Evolutionary conservation across 2,113 vertebrate genomes (phyloP).

Genomic region (Sceloporus tristichus): DNA sequence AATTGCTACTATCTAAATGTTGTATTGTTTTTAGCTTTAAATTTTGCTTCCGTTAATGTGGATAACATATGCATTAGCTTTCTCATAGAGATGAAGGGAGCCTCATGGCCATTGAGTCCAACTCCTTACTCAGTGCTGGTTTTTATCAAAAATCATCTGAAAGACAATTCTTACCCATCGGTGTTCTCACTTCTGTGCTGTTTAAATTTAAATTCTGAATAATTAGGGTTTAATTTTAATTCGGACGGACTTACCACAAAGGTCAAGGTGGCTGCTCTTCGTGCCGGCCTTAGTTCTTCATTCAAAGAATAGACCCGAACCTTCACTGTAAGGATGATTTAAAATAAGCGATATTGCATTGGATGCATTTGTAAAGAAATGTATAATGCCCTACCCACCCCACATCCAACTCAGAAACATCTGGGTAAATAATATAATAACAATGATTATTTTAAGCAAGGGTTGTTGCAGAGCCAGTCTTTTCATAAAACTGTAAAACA

Average conservation of each 20-base stretch:
- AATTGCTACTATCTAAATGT: no score
- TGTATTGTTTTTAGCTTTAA: background rate
- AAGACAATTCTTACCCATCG: no score
- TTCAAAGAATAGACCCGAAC: conserved; percentile 90
- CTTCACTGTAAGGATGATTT: conserved; percentile 79
- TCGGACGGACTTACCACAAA: conserved; percentile 83
- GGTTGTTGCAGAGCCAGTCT: no score
- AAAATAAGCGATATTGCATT: background rate
- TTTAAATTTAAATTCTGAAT: background rate
- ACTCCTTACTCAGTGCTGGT: no score
- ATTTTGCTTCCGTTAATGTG: background rate
- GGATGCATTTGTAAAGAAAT: background rate
- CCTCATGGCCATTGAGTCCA: no score
- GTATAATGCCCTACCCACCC: no score
- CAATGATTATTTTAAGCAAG: no score
- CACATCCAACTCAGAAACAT: no score
- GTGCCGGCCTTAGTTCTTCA: conserved; percentile 88
- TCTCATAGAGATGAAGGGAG: no score
- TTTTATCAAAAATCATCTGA: no score
- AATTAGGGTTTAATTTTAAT: conserved; percentile 24
- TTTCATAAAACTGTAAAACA: background rate
- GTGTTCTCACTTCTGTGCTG: background rate
- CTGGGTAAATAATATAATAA: no score
- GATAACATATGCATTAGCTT: no score
- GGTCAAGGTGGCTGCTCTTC: conserved; percentile 82